Base-by-base conservation (phyloP, 2,113 vertebrate genomes). In the Aspiorhynchus laticeps region DNA sequence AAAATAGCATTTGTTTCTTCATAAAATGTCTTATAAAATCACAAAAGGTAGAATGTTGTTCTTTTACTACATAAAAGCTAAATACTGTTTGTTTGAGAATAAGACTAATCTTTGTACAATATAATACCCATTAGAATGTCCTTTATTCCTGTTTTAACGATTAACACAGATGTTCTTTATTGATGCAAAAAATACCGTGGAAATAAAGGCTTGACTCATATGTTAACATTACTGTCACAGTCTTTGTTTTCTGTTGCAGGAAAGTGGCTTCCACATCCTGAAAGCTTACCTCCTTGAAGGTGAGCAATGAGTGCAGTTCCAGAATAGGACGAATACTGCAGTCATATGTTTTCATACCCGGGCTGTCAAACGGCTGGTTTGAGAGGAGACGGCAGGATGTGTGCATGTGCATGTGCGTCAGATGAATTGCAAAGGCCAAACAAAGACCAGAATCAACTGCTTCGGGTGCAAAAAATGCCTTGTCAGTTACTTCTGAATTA, bases 281-380 rank as follows among this genome's bases (percentile, higher is more conserved):
- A 48, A 46, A 46, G 26, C 17, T 7, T 31, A 28, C 89, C 87
- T 90, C 87, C 90, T 91, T 92, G 90, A 85, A 88, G 85, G 89
- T 92, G 92, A 91, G 91, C 83, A 91, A 93, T 89, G 89, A 87
- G 87, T 88, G 77, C 88, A 67, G 91, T 94, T 93, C 31, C 38
- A 67, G 41, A 69, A 87, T 86, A 88, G 91, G 87, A 92, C 78
- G 24, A 90, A 90, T 78, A 63, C 38, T 85, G 90, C 91, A 92
- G 91, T 92, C 91, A 88, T 92, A 90, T 88, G 90, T 93, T 94
- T 92, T 91, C 92, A 93, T 93, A 91, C 91, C 76, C 81, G 87
- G 88, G 90, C 93, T 94, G 93, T 93, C 94, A 94, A 90, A 91
- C 88, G 90, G 86, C 80, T 90, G 88, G 91, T 92, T 93, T 93